phyloP scores from a whole-genome alignment of 1,140 invertebrate species.

The Heliconius hermathena region DNA sequence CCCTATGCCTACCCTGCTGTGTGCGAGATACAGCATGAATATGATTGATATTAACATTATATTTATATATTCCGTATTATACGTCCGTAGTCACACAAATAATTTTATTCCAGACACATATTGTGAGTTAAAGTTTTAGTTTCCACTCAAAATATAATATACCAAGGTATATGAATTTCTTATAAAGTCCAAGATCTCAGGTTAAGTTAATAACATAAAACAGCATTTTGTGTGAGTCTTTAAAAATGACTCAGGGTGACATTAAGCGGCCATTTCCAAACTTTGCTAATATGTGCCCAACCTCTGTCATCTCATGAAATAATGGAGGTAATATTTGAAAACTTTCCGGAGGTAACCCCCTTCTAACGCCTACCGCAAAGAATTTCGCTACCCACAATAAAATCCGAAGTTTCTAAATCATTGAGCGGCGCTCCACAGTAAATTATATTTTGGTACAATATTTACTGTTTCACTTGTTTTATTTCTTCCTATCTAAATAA shows the following conservation, averaged over 20 bases:
- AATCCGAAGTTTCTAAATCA: slow-evolving; percentile 57
- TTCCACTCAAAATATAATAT: background rate
- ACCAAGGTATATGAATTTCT: background rate
- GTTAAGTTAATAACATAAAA: slow-evolving; percentile 18
- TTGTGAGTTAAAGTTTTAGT: background rate
- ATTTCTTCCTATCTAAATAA: slow-evolving; percentile 23
- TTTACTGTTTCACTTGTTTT: slow-evolving; percentile 25
- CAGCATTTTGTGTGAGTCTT: slow-evolving; percentile 39
- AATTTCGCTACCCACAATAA: slow-evolving; percentile 68
- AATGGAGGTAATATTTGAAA: slow-evolving; percentile 80
- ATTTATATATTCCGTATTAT: no score
- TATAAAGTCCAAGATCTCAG: slow-evolving; percentile 7
- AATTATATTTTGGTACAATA: slow-evolving; percentile 32
- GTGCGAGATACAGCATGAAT: no score
- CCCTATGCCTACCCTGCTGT: no score
- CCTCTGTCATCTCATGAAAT: slow-evolving; percentile 79
- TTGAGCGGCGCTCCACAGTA: slow-evolving; percentile 28
- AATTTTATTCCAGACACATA: no score
- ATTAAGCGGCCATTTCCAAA: slow-evolving; percentile 62
- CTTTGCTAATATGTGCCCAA: slow-evolving; percentile 79
- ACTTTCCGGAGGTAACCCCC: slow-evolving; percentile 66
- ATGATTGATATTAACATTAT: no score
- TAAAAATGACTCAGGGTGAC: slow-evolving; percentile 68
- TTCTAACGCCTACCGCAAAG: slow-evolving; percentile 65
- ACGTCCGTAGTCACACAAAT: no score